Base-by-base conservation (phyloP, 2,888 invertebrate genomes). In the Fragum sueziense region DNA sequence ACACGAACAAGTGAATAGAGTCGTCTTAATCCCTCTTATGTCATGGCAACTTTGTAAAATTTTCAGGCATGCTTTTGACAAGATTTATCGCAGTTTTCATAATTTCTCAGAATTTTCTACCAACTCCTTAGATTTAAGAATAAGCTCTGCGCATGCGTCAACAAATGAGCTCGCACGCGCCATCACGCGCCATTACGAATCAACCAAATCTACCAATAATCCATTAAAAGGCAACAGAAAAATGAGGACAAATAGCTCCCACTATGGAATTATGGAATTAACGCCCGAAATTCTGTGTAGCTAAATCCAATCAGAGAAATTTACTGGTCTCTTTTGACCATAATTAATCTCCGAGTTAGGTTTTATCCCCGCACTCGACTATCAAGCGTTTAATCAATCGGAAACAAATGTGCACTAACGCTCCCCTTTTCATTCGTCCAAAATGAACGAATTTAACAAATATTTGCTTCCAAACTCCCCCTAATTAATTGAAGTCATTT, bases 401-500 rank as follows among this genome's bases (percentile, higher is more conserved):
- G 70, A 80, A 82, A 80, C 79, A 82, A 84, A 73, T 76, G 74
- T 74, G 70, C 52, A 69, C 69, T 69, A 72, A 65, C 65, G 70
- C 70, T 47, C 75, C 57, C 77, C 77, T 72, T 81, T 84, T 76
- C 69, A 75, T 61, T 54, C 54, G 71, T 31, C 65, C 62, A 65
- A 77, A 84, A 77, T 73, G 77, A 74, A 75, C 79, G 57, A 75
- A 75, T 77, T 84, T 84, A 75, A 82, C 84, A 84, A 84, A 84
- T 84, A 84, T 84, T 84, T 84, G 81, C 80, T 80, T 77, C 73
- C 75, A 25, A 82, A 70, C 70, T 74, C 59, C 70, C 70, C 61
- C 81, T 84, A 84, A 84, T 84, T 84, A 84, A 84, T 84, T 82
- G 82, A 80, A 84, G 81, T 37, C 68, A 75, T 76, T 84, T 80